A percentile compares a stretch with the other conserved stretches of the same genome.
phyloP scores from a whole-genome alignment of 2,113 vertebrate genomes.

The Azemiops feae region DNA sequence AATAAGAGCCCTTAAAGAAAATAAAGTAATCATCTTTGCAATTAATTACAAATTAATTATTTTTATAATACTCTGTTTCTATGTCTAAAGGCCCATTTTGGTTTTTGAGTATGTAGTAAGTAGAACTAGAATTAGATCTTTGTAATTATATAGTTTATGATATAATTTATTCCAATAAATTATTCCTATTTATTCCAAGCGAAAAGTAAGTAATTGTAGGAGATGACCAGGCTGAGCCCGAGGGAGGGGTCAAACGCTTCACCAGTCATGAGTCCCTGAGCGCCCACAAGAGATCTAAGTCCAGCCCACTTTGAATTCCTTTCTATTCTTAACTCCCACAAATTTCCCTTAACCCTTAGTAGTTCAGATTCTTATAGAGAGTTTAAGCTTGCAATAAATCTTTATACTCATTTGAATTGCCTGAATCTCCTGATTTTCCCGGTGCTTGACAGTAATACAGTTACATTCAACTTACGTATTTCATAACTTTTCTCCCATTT shows the following conservation, averaged over 20 bases:
- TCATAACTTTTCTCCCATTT: background rate
- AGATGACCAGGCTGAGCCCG: background rate
- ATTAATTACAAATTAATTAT: background rate
- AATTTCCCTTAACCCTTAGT: background rate
- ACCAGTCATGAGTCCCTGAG: background rate
- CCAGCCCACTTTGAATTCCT: background rate
- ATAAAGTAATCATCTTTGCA: conserved; percentile 79
- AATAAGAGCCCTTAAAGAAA: conserved; percentile 91
- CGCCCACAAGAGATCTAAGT: background rate
- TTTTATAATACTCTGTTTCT: background rate
- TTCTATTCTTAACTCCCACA: background rate
- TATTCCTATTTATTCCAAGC: background rate
- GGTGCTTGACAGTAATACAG: background rate
- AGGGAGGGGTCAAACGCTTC: background rate
- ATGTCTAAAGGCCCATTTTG: background rate
- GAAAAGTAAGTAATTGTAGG: background rate
- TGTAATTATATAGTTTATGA: background rate
- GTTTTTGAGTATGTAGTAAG: background rate
- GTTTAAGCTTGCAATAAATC: background rate
- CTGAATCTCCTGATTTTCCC: background rate
- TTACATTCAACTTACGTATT: background rate
- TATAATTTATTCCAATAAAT: background rate
- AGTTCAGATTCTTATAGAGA: background rate
- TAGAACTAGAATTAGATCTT: background rate
- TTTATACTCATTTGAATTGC: background rate